A percentile compares a stretch with the other conserved stretches of the same genome.
Evolutionary conservation across 1,140 invertebrate genomes (phyloP).

Genomic region (Littorina saxatilis): DNA sequence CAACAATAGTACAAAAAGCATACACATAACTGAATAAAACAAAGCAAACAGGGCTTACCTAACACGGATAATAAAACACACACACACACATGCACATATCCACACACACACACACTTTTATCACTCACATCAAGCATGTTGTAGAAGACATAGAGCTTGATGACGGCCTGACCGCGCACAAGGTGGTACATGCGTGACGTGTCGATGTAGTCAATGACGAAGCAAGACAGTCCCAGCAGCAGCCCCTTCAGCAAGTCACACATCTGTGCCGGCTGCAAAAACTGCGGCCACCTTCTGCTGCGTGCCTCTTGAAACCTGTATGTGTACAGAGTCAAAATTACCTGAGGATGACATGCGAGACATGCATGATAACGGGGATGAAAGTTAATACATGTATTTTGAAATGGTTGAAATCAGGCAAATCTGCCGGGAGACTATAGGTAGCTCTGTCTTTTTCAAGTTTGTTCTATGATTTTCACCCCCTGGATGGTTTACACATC

Average conservation of each 20-base stretch:
- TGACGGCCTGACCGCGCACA: conserved; percentile 98
- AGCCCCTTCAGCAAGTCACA: conserved; percentile 97
- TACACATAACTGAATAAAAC: too few species aligned
- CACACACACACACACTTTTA: neutral
- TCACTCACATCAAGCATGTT: conserved; percentile 96
- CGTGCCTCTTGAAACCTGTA: neutral
- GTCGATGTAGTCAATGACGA: conserved; percentile 93
- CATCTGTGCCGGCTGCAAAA: conserved; percentile 92
- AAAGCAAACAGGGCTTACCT: too few species aligned
- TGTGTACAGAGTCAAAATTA: too few species aligned
- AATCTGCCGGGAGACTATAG: too few species aligned
- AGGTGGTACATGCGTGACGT: conserved; percentile 99
- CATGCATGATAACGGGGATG: neutral
- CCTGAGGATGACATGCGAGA: too few species aligned
- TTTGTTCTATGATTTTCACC: too few species aligned
- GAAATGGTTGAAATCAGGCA: neutral
- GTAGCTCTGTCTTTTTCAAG: too few species aligned
- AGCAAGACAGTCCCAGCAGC: conserved; percentile 89
- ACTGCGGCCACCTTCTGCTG: conserved; percentile 19
- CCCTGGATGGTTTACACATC: too few species aligned
- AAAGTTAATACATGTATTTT: neutral
- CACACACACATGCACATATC: conserved; percentile 14
- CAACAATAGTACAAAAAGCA: too few species aligned
- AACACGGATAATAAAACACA: too few species aligned
- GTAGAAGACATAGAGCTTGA: conserved; percentile 99